Evolutionary conservation across 2,113 vertebrate genomes (phyloP).

Genomic region (Physeter macrocephalus): DNA sequence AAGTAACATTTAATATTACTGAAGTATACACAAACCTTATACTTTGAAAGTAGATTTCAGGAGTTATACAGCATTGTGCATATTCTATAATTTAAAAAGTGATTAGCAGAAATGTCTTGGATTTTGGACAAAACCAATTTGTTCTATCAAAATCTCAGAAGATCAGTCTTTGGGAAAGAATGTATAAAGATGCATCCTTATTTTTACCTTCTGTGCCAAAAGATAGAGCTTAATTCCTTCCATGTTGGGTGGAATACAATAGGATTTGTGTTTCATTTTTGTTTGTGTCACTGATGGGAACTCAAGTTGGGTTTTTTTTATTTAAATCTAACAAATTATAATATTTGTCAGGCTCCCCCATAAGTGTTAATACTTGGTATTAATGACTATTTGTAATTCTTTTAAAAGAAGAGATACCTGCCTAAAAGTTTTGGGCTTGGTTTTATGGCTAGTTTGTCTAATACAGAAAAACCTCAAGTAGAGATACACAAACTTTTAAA

Average conservation of each 20-base stretch:
- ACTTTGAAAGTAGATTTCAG: conserved; percentile 13
- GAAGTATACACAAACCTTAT: neutral
- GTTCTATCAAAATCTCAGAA: neutral
- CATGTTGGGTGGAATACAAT: neutral
- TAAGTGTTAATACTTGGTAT: neutral
- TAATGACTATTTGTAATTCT: neutral
- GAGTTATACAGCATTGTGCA: neutral
- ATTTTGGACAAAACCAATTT: conserved; percentile 38
- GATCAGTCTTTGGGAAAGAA: conserved; percentile 52
- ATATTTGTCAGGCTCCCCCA: neutral
- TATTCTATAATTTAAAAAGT: neutral
- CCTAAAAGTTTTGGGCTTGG: neutral
- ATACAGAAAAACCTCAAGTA: neutral
- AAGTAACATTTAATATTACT: neutral
- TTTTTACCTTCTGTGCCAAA: neutral
- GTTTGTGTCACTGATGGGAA: neutral
- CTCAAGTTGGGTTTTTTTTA: neutral
- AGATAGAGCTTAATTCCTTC: neutral
- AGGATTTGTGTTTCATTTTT: neutral
- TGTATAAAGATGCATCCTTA: neutral
- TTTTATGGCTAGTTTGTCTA: neutral
- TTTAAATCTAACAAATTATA: neutral
- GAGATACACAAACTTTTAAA: neutral
- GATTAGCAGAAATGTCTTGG: conserved; percentile 33
- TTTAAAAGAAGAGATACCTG: neutral